Evolutionary conservation across 2,888 invertebrate genomes (phyloP).

Genomic region (Ophion ventricosus): DNA sequence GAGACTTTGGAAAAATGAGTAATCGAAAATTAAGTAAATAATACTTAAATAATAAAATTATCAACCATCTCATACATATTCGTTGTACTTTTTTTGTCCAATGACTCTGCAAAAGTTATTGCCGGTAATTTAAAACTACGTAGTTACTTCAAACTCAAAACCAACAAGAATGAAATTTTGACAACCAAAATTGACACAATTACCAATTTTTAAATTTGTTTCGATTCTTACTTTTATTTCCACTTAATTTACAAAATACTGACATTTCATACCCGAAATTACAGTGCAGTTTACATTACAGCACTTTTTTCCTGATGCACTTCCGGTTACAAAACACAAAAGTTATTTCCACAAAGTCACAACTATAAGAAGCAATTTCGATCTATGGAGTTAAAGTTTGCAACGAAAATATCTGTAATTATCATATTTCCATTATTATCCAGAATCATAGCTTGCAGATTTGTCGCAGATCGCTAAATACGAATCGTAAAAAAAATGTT

Average conservation of each 20-base stretch:
- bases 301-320: too few species aligned
- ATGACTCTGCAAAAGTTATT: not conserved
- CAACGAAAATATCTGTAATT: too few species aligned
- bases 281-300: not conserved
- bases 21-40: not conserved
- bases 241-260: not conserved
- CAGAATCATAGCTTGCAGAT: too few species aligned
- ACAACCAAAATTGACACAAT: not conserved
- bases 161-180: not conserved
- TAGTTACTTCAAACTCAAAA: not conserved
- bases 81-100: not conserved
- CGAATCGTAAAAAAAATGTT: too few species aligned
- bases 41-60: not conserved
- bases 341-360: too few species aligned
- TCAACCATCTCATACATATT: not conserved
- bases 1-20: not conserved
- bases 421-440: too few species aligned
- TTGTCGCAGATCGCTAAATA: too few species aligned
- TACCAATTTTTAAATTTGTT: not conserved
- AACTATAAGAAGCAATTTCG: too few species aligned
- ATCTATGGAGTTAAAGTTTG: too few species aligned
- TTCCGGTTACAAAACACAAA: too few species aligned
- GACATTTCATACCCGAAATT: not conserved
- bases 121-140: not conserved
- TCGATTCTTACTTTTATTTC: not conserved